phyloP scores from a whole-genome alignment of 2,797 vertebrate genomes.

The Pempheris klunzingeri region DNA sequence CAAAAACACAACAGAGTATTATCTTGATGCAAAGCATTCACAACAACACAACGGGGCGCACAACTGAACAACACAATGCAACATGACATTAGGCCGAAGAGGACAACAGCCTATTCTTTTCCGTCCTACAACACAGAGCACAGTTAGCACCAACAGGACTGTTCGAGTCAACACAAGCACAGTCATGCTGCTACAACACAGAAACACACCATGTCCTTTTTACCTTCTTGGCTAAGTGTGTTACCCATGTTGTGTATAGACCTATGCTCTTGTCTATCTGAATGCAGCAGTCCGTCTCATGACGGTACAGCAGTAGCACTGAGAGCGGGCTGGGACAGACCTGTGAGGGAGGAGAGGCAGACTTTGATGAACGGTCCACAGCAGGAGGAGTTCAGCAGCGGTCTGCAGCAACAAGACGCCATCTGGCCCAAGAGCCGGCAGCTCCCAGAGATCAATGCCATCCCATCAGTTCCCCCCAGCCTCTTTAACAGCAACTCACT shows the following conservation, averaged over 20 bases:
- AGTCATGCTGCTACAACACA: constrained; percentile 64
- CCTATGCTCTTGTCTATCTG: constrained; percentile 71
- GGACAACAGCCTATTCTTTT: constrained; percentile 74
- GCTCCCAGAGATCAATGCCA: constrained; percentile 79
- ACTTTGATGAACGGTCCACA: constrained; percentile 84
- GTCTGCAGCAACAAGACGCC: constrained; percentile 85
- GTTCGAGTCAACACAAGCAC: constrained; percentile 63
- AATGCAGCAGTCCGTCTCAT: constrained; percentile 72
- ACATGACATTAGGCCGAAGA: constrained; percentile 69
- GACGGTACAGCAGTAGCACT: constrained; percentile 65
- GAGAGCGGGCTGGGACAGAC: constrained; percentile 81
- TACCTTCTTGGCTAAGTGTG: constrained; percentile 86
- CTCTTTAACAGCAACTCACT: constrained; percentile 68
- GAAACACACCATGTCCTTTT: constrained; percentile 73
- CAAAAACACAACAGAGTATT: constrained; percentile 56
- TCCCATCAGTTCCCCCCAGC: constrained; percentile 64
- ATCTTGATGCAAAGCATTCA: constrained; percentile 62
- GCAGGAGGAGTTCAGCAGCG: constrained; percentile 79
- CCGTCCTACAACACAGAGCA: constrained; percentile 64
- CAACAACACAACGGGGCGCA: constrained; percentile 66
- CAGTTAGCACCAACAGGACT: constrained; percentile 71
- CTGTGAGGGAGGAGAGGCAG: constrained; percentile 88
- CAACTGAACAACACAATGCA: constrained; percentile 68
- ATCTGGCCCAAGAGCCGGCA: constrained; percentile 78
- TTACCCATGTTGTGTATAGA: constrained; percentile 83